Conservation (phyloP, 2,888 invertebrate species). For the Thysanoteuthis rhombus region DNA sequence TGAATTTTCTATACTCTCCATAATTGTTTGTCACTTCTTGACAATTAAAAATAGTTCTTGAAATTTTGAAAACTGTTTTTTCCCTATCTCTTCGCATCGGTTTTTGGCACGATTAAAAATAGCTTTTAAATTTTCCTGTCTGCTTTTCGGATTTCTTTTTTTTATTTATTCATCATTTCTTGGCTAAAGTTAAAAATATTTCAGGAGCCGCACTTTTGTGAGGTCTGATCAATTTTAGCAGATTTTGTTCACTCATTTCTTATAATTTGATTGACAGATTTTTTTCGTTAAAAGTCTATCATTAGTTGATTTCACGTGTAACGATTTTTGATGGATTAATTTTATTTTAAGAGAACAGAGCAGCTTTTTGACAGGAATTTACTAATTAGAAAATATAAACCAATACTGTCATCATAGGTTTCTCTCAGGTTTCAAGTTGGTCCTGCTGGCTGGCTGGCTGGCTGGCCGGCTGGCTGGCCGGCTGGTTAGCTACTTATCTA, state of each 20-base stretch:
- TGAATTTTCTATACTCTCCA: neutral
- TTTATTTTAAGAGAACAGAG: neutral
- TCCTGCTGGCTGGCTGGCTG: too few species aligned
- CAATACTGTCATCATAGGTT: too few species aligned
- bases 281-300: neutral
- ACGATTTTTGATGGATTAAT: neutral
- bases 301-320: neutral
- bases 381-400: too few species aligned
- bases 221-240: neutral
- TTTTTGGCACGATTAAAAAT: neutral
- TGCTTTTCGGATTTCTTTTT: neutral
- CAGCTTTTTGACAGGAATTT: neutral
- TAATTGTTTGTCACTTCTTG: neutral
- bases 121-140: neutral
- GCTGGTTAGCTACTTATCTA: too few species aligned
- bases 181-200: neutral
- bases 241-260: neutral
- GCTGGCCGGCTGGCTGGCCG: too few species aligned
- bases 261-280: neutral
- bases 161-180: neutral
- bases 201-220: neutral
- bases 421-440: too few species aligned
- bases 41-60: neutral
- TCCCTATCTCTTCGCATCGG: neutral
- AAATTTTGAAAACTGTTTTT: neutral